Percentiles rank a stretch among this genome's conserved stretches.
Evolutionary conservation across 92 coral and sea anemone genomes (phyloP).

Genomic region (Metridium senile): DNA sequence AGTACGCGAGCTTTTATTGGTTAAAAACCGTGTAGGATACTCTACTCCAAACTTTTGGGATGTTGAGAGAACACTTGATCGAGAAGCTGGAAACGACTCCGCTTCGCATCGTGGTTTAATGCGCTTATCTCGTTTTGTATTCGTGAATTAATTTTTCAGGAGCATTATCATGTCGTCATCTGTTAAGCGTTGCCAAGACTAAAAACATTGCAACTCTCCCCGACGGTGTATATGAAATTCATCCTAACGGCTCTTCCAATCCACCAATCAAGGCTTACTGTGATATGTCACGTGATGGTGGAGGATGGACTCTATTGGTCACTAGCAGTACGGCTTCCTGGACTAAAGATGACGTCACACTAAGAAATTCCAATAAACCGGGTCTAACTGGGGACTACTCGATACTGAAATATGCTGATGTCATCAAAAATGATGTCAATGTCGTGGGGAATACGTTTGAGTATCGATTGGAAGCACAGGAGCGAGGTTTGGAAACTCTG

Average conservation of each 20-base stretch:
- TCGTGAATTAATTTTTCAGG: neutral
- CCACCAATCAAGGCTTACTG: constrained; percentile 57
- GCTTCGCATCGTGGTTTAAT: no score
- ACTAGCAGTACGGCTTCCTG: constrained; percentile 69
- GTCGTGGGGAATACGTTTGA: constrained; percentile 52
- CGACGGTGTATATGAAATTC: constrained; percentile 76
- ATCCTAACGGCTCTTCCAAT: constrained; percentile 51
- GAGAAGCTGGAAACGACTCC: no score
- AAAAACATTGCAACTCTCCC: constrained; percentile 40
- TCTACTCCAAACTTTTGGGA: no score
- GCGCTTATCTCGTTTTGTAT: neutral
- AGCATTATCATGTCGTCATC: constrained; percentile 68
- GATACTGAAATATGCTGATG: constrained; percentile 61
- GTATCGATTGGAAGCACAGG: constrained; percentile 71
- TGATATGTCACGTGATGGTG: constrained; percentile 81
- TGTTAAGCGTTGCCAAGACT: constrained; percentile 41
- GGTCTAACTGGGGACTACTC: constrained; percentile 59
- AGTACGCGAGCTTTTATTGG: no score
- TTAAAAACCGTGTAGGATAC: no score
- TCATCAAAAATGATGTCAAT: constrained; percentile 44
- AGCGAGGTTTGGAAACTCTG: constrained; percentile 57
- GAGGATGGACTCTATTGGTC: constrained; percentile 84
- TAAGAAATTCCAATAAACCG: constrained; percentile 42
- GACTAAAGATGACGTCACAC: constrained; percentile 43
- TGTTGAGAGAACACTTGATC: no score